phyloP scores from a whole-genome alignment of 2,797 vertebrate species.

The Morelia viridis region DNA sequence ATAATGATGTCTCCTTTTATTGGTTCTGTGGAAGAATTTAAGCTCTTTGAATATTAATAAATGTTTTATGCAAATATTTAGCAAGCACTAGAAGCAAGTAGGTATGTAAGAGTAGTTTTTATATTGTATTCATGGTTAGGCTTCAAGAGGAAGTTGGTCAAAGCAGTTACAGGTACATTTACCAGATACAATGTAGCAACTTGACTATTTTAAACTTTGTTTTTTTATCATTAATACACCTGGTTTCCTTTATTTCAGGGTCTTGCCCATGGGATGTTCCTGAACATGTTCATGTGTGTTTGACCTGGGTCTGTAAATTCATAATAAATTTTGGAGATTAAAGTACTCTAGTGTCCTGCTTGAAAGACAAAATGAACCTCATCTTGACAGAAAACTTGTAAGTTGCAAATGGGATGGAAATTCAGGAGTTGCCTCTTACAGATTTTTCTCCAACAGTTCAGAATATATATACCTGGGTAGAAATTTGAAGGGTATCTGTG shows the following conservation, averaged over 20 bases:
- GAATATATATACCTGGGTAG: not conserved
- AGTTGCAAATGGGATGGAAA: not conserved
- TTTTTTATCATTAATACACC: not conserved
- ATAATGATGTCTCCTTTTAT: not conserved
- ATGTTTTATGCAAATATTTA: not conserved
- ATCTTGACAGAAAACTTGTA: not conserved
- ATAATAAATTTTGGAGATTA: not conserved
- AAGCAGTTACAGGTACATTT: not conserved
- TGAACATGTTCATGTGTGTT: not conserved
- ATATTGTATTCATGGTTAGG: not conserved
- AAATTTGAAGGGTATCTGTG: not conserved
- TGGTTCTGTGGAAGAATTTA: not conserved
- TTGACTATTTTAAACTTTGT: not conserved
- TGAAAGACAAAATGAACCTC: not conserved
- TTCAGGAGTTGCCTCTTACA: not conserved
- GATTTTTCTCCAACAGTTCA: not conserved
- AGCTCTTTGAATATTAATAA: not conserved
- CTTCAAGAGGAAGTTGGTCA: not conserved
- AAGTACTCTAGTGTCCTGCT: not conserved
- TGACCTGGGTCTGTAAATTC: not conserved
- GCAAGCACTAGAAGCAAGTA: not conserved
- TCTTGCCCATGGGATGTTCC: not conserved
- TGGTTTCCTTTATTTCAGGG: not conserved
- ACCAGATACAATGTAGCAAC: not conserved
- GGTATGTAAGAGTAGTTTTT: not conserved